Evolutionary conservation across 1,140 invertebrate species (phyloP).

Genomic region (Apis dorsata): DNA sequence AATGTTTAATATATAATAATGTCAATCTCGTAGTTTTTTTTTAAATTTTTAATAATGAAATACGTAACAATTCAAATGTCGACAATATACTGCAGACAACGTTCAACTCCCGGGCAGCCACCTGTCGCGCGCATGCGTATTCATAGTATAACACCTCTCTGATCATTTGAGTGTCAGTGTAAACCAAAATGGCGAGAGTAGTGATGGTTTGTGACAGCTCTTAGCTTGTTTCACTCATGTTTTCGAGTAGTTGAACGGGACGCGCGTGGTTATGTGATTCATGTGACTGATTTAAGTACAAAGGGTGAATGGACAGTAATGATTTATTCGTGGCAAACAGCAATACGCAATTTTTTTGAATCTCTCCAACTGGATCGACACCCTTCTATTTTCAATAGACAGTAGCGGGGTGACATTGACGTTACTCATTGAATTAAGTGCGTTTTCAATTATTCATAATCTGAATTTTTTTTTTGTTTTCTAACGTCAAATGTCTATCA

Average conservation of each 20-base stretch:
- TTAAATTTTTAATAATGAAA: not conserved
- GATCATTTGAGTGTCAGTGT: slow-evolving; percentile 52
- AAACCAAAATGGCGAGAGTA: slow-evolving; percentile 68
- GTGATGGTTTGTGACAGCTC: slow-evolving; percentile 49
- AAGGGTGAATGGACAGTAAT: slow-evolving; percentile 38
- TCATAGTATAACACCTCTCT: slow-evolving; percentile 48
- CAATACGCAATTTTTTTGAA: not conserved
- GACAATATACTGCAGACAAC: not conserved
- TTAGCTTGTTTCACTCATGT: slow-evolving; percentile 38
- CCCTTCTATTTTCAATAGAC: slow-evolving; percentile 38
- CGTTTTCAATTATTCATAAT: not conserved
- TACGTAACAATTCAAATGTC: not conserved
- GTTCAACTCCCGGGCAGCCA: slow-evolving; percentile 57
- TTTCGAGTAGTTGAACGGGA: slow-evolving; percentile 39
- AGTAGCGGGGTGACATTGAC: slow-evolving; percentile 55
- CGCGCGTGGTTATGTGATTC: slow-evolving; percentile 36
- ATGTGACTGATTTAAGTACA: slow-evolving; percentile 29
- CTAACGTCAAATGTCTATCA: not conserved
- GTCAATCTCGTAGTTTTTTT: no score
- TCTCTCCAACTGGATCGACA: slow-evolving; percentile 21
- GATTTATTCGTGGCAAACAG: not conserved
- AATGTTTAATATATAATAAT: no score
- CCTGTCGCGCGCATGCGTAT: slow-evolving; percentile 67
- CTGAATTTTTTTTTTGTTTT: no score
- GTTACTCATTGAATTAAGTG: slow-evolving; percentile 27